Base-by-base conservation (phyloP, 1,140 invertebrate species). In the Cheumatopsyche charites region DNA sequence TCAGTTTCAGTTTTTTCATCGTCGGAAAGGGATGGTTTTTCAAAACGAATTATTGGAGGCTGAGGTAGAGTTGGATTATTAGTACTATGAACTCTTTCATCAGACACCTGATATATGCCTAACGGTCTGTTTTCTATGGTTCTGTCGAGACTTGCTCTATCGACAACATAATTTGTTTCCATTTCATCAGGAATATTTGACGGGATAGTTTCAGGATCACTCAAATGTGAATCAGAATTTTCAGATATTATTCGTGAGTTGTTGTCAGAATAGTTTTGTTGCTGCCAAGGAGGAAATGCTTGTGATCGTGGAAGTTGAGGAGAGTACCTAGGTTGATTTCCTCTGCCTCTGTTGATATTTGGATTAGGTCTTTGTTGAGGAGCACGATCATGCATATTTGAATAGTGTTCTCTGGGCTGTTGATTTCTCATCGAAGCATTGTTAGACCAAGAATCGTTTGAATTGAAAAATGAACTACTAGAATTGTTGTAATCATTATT, bases 1-100 rank as follows among this genome's bases (percentile, higher is more conserved):
- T 89, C 88, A 1, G 87, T 84, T 73, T 90, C 89, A 76, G 87
- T 89, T 42, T 86, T 87, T 70, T 88, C 87, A 61, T 89, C 86
- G 36, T 87, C 87, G 0, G 82, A 83, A 25, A 81, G 81, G 0
- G 82, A 76, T 78, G 82, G 70, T 80, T 84, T 79, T 76, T 84
- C 43, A 78, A 84, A 80, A 78, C 82, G 72, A 81, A 87, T 76
- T 79, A 79, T 75, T 0, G 88, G 88, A 1, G 88, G 87, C 67
- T 88, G 85, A 0, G 88, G 86, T 12, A 58, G 12, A 0, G 87
- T 83, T 0, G 19, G n/a, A 45, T 62, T 43, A 23, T 29, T 62
- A 5, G 52, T n/a, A 62, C 11, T 23, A n/a, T 62, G 58, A 17
- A 21, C 19, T 52, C 42, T 63, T 63, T 63, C 69, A 29, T 71